Base-by-base conservation (phyloP, 1,140 invertebrate genomes). In the Hypsibius dujardini region DNA sequence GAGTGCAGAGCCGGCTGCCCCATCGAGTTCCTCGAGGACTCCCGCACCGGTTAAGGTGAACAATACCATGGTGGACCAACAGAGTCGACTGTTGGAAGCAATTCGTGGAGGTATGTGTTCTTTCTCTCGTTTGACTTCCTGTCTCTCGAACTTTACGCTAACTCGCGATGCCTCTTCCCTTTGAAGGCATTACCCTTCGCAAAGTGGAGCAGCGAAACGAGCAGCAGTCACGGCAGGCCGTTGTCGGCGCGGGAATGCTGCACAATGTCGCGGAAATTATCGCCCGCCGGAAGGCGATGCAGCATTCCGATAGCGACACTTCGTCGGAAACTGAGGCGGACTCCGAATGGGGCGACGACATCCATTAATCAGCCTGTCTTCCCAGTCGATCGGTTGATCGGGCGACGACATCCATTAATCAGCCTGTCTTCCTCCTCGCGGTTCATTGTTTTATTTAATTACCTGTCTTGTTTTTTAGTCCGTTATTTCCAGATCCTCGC, bases 231-330 rank as follows among this genome's bases (percentile, higher is more conserved):
- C 87, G 82, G 72, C 79, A 82, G 74, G 81, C 86, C 50, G 76
- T 77, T 56, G 87, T 89, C 72, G 87, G 42, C 12, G 45, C 7
- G 42, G 12, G 86, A 1, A 82, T 90, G 47, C 73, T 76, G 3
- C 87, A 92, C 79, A 93, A 97, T 81, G 93, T 97, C 1, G 93
- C 93, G 14, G 92, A 90, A 7, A 95, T 96, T 75, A 84, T 97
- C 75, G 92, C 92, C 42, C 83, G 93, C 47, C 85, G 93, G 46
- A 90, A 95, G 47, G 92, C 91, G 45, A 90, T 96, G 72, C 92
- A 97, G 81, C 88, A 93, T 75, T 92, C 90, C 73, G 92, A 95
- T 79, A 88, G 88, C 45, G 90, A 90, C 75, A 90, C 89, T n/a
- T 90, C 86, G 2, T 84, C 86, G 7, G 86, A 87, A 1, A 76